Base-by-base conservation (phyloP, 2,888 invertebrate species). In the Zootermopsis nevadensis region DNA sequence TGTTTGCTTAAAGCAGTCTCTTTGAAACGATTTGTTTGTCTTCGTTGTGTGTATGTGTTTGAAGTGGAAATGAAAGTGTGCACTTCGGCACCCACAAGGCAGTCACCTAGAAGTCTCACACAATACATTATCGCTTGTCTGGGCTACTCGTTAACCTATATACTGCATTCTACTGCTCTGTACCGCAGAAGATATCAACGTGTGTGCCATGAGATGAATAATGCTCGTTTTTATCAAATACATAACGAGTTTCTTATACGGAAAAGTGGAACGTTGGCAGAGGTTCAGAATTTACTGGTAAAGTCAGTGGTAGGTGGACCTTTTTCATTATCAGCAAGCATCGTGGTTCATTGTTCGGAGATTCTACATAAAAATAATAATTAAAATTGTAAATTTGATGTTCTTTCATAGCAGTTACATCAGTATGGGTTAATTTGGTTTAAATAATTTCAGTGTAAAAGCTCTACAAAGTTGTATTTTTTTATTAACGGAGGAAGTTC, bases 11-110 rank as follows among this genome's bases (percentile, higher is more conserved):
- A 30, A 24, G 33, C 69, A 69, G 33, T 69, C 69, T 69, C 31
- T 69, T 69, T 69, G 69, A 69, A 69, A 60, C 60, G 60, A 60
- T 60, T 60, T 60, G 60, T 60, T 60, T 60, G 60, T 60, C 2
- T n/a, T 6, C 60, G 60, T 60, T 48, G 48, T 48, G 15, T 48
- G 48, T 48, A 48, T 48, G 48, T 66, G 66, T 66, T 69, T 31
- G 31, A 69, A 31, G 69, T 69, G 69, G 69, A 31, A 31, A 31
- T 69, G 67, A 67, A 67, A 67, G 67, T 30, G 67, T 33, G 7
- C 69, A 33, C 2, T 10, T 69, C n/a, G 60, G n/a, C 24, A 60
- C n/a, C n/a, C 24, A 60, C 6, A 12, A n/a, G 60, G 60, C 60
- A 60, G n/a, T 48, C 48, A 15, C 15, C 48, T 48, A 48, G 48